phyloP scores from a whole-genome alignment of 2,113 vertebrate species.

The Strigops habroptila region DNA sequence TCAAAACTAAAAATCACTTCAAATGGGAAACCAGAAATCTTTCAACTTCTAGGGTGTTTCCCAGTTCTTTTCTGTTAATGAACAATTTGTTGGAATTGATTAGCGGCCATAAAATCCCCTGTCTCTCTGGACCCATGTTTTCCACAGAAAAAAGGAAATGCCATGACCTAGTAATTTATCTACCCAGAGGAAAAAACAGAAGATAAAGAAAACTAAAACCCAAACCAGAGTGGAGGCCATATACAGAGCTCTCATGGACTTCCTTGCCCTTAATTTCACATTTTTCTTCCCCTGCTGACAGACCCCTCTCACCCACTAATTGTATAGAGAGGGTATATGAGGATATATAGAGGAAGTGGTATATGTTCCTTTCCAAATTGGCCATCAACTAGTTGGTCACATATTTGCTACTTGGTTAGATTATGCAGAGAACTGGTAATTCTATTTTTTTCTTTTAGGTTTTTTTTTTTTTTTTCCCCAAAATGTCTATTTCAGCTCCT shows the following conservation, averaged over 20 bases:
- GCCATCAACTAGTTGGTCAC: not conserved
- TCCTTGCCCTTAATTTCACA: not conserved
- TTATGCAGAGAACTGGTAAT: not conserved
- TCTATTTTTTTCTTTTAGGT: too few species aligned
- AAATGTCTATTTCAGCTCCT: not conserved
- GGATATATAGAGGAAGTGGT: conserved; percentile 52
- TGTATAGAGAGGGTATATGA: not conserved
- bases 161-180: not conserved
- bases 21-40: conserved; percentile 38
- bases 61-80: conserved; percentile 18
- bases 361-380: not conserved
- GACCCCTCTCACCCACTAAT: conserved; percentile 13
- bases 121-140: not conserved
- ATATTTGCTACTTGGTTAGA: conserved; percentile 1
- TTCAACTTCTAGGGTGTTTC: conserved; percentile 20
- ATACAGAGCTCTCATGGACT: not conserved
- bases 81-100: conserved; percentile 39
- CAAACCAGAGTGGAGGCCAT: not conserved
- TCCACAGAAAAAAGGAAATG: not conserved
- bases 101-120: not conserved
- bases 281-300: conserved; percentile 43
- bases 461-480: too few species aligned
- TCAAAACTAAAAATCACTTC: conserved; percentile 19
- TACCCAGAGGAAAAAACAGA: not conserved
- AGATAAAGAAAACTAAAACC: not conserved